Conservation (phyloP, 2,888 invertebrate genomes). For the Allygus modestus region DNA sequence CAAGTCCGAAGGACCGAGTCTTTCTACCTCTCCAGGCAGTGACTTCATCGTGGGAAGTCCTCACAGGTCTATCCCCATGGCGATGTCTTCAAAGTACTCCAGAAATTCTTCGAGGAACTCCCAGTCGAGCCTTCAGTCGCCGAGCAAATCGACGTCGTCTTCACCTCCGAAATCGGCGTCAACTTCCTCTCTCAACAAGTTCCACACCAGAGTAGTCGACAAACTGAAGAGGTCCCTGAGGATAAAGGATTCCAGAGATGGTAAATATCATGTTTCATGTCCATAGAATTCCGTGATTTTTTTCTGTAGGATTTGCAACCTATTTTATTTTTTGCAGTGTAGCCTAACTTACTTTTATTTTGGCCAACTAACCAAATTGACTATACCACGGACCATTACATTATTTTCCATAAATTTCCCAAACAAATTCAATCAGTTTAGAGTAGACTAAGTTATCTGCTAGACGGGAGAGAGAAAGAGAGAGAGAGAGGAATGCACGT, state of each 20-base stretch:
- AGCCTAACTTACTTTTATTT: too few relatives aligned
- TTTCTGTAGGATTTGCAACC: too few relatives aligned
- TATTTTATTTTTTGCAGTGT: too few relatives aligned
- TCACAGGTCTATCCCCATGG: conserved; percentile 83
- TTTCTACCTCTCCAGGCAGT: conserved; percentile 82
- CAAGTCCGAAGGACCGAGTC: conserved; percentile 85
- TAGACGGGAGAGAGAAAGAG: neutral
- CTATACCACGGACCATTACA: too few relatives aligned
- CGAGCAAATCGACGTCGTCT: conserved; percentile 81
- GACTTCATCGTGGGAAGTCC: conserved; percentile 77
- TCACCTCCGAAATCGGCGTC: conserved; percentile 81
- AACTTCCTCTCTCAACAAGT: conserved; percentile 83
- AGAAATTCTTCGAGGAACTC: conserved; percentile 81
- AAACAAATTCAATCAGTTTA: too few relatives aligned
- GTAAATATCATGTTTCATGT: too few relatives aligned
- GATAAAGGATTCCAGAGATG: conserved; percentile 68
- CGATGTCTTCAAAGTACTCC: conserved; percentile 81
- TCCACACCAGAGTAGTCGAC: conserved; percentile 88
- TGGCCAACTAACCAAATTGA: too few relatives aligned
- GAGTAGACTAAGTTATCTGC: neutral
- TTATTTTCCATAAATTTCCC: too few relatives aligned
- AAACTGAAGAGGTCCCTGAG: conserved; percentile 84
- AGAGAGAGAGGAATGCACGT: conserved; percentile 46
- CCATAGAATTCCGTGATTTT: too few relatives aligned
- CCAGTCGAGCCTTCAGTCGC: conserved; percentile 81